Conservation (phyloP, 2,888 invertebrate species). For the Nasonovia ribisnigri region DNA sequence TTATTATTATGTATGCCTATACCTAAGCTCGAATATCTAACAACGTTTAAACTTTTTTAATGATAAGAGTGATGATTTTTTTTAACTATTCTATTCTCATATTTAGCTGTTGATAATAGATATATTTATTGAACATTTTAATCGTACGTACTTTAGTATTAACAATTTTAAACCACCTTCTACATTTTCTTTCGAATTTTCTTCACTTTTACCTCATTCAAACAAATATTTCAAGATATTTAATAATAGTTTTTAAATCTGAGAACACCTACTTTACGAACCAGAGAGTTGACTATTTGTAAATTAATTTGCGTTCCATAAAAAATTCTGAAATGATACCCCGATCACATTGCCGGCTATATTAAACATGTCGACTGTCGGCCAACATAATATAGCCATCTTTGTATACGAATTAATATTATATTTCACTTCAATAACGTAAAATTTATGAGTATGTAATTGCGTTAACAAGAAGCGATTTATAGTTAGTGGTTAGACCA, state of each 20-base stretch:
- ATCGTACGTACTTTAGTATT: background rate
- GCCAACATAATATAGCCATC: background rate
- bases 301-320: background rate
- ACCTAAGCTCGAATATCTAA: background rate
- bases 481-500: constrained; percentile 37
- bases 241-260: background rate
- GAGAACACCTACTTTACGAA: background rate
- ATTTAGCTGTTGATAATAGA: background rate
- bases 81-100: background rate
- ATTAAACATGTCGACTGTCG: background rate
- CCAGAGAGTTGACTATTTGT: background rate
- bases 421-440: background rate
- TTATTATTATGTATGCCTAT: background rate
- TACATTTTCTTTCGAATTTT: background rate
- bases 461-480: constrained; percentile 44
- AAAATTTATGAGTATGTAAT: constrained; percentile 36
- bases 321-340: background rate
- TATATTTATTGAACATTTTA: background rate
- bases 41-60: background rate
- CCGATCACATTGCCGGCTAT: background rate
- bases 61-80: background rate
- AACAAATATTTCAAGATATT: background rate
- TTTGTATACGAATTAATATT: background rate
- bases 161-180: background rate
- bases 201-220: background rate